Base-by-base conservation (phyloP, 2,113 vertebrate genomes). In the Melanotaenia duboulayi region DNA sequence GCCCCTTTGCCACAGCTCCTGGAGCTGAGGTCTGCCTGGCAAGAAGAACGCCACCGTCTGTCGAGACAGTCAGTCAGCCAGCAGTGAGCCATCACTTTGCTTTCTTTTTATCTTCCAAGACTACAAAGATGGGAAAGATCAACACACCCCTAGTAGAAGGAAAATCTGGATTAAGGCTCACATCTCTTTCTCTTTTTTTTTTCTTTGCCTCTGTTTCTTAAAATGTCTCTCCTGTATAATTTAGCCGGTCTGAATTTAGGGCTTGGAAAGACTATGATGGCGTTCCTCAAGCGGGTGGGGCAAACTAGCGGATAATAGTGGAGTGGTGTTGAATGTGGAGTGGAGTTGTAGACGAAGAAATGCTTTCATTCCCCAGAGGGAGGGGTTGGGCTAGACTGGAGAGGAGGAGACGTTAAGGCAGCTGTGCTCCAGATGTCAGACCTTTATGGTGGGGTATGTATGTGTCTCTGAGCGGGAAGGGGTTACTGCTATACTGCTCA, bases 351-450 rank as follows among this genome's bases (percentile, higher is more conserved):
- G 85, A 86, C 42, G 3, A 67, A 83, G 78, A 85, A 87, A 90
- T 84, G 72, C 89, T 80, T 91, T 80, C 71, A 49, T 64, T 82
- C 90, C 81, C 88, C 8, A 3, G 77, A 79, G 87, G 78, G 76
- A 71, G 80, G 80, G 77, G 72, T 39, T 60, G 78, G 63, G 69
- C 71, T 37, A 65, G 79, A 85, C 76, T 54, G 55, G 28, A 55
- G 69, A 85, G 67, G 74, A 78, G 70, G 73, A 79, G 83, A 86
- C 81, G 78, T 85, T 69, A 64, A 61, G 65, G 71, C 87, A 89
- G 88, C 86, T 92, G 91, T 60, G 76, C 54, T 79, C 87, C 90
- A 91, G 89, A 90, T 93, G 90, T 92, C 74, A 81, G 54, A 81
- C 57, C 74, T 42, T 35, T 65, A 67, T 61, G 40, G n/a, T 65